phyloP scores from a whole-genome alignment of 2,888 invertebrate species.

The Ornithoptera priamus region DNA sequence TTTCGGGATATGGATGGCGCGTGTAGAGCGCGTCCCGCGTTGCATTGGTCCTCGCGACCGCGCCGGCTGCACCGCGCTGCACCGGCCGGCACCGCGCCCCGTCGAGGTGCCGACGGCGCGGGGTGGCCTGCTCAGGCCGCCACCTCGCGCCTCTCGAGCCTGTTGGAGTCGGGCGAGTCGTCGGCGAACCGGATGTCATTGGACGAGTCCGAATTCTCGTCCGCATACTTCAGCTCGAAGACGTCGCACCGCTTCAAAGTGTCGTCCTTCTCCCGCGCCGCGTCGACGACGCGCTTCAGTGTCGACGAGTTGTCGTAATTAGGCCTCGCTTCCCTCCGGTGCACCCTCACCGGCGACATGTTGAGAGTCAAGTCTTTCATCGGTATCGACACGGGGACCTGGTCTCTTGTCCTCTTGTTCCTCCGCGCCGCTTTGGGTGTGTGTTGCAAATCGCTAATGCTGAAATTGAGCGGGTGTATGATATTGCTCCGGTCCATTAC shows the following conservation, averaged over 20 bases:
- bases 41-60: slow-evolving; percentile 29
- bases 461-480: slow-evolving; percentile 76
- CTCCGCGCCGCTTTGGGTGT: slow-evolving; percentile 61
- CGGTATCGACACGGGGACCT: slow-evolving; percentile 56
- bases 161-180: slow-evolving; percentile 74
- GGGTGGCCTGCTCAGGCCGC: slow-evolving; percentile 46
- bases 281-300: slow-evolving; percentile 82
- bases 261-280: slow-evolving; percentile 82
- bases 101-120: not conserved
- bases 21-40: slow-evolving; percentile 16
- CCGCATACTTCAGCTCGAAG: slow-evolving; percentile 85
- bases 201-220: slow-evolving; percentile 83
- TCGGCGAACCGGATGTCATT: slow-evolving; percentile 73
- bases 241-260: slow-evolving; percentile 79
- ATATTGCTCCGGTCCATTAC: slow-evolving; percentile 64
- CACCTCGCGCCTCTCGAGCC: slow-evolving; percentile 63
- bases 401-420: slow-evolving; percentile 59
- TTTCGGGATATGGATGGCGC: not conserved
- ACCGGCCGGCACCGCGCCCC: too few relatives aligned
- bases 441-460: slow-evolving; percentile 70
- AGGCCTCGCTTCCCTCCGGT: slow-evolving; percentile 54
- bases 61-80: too few relatives aligned
- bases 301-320: slow-evolving; percentile 61
- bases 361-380: slow-evolving; percentile 68
- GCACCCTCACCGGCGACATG: slow-evolving; percentile 64